Conservation (phyloP, 2,797 vertebrate genomes). For the Microctenopoma stevenorrisi region DNA sequence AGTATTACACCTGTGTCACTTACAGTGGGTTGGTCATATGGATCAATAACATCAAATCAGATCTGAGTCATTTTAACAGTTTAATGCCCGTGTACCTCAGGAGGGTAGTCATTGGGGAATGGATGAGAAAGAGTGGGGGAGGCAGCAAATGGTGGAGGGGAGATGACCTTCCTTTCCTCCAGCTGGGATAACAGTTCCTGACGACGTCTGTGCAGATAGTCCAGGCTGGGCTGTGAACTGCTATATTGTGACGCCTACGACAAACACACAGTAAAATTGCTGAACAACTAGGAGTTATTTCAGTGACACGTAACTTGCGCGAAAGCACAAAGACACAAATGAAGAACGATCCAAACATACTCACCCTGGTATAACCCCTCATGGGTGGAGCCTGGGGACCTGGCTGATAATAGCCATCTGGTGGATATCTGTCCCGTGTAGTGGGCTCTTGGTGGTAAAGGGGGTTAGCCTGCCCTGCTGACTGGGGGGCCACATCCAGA, state of each 20-base stretch:
- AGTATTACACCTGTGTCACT: neutral
- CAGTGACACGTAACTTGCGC: neutral
- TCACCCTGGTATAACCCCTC: conserved; percentile 90
- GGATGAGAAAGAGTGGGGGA: conserved; percentile 92
- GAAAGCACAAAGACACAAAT: neutral
- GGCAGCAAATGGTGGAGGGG: conserved; percentile 95
- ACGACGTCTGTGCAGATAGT: conserved; percentile 93
- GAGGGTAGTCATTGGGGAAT: conserved; percentile 92
- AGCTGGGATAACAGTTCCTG: conserved; percentile 97
- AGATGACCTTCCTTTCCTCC: conserved; percentile 96
- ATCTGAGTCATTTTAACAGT: no score
- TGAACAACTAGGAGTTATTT: neutral
- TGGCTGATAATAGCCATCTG: conserved; percentile 90
- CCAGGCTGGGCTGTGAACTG: conserved; percentile 89
- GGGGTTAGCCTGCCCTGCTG: conserved; percentile 82
- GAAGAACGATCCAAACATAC: conserved; percentile 34
- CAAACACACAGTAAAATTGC: conserved; percentile 13
- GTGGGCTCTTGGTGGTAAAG: conserved; percentile 89
- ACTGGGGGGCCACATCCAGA: conserved; percentile 86
- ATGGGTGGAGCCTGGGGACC: conserved; percentile 88
- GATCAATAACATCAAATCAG: no score
- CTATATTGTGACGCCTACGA: conserved; percentile 84
- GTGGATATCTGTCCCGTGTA: conserved; percentile 90
- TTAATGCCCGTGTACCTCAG: conserved; percentile 79
- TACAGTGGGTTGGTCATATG: neutral